Evolutionary conservation across 2,888 invertebrate genomes (phyloP), one percentile per base, ranked within the genome.

Genomic region (Lissonota sp.): DNA sequence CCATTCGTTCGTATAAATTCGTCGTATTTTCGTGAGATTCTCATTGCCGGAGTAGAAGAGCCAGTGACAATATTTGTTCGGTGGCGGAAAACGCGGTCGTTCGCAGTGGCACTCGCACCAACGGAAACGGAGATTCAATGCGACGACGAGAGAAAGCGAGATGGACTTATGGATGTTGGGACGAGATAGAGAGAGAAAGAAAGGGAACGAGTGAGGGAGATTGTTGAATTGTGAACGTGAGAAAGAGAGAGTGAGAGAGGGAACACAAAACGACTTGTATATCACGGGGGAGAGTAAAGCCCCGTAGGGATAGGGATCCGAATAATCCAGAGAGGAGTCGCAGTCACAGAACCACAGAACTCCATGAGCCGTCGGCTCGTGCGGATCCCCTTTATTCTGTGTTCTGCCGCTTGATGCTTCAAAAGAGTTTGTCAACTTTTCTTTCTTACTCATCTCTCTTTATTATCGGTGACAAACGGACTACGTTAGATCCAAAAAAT

Each of bases 61-160:
- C 16, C 58, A 14, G 58, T 51, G 91, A 88, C 91, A 91, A 90
- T 87, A 90, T 75, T 86, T 87, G 83, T 67, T 79, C 92, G 63
- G 87, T 86, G 73, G 55, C 81, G 81, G 63, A 69, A 80, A 83
- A 82, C 26, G 26, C 49, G 69, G 70, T 73, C 77, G 60, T 82
- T 87, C 88, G 86, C 89, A 86, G 89, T 83, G 88, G 88, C 88
- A 90, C 88, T 90, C 90, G 85, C 87, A 49, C 71, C 77, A 91
- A 90, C 90, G 91, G 91, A 92, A 91, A 91, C 89, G 89, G 91
- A 75, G 75, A 91, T 89, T 90, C 88, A 87, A 84, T 86, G 88
- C 88, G 88, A 89, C 87, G 87, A 85, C 64, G 88, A 88, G 88
- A 86, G 88, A 83, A 86, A 88, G 89, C 82, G 88, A 88, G 90